A percentile compares a stretch with the other conserved stretches of the same genome.
Conservation (phyloP, 1,140 invertebrate genomes). For the Hypsibius dujardini region DNA sequence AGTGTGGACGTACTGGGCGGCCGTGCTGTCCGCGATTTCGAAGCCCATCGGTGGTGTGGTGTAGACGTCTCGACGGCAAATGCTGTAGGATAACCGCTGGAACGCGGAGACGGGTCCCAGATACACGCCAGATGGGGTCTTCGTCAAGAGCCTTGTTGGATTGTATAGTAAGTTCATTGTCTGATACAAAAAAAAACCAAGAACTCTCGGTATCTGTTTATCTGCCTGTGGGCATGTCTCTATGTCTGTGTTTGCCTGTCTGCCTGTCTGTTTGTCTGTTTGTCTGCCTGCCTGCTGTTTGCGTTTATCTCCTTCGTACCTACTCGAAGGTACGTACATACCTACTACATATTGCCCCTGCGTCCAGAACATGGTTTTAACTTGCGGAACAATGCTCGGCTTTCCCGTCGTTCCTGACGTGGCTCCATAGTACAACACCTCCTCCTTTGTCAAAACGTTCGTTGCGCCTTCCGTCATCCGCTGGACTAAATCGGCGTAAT, state of each 20-base stretch:
- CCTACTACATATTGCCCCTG: too few relatives aligned
- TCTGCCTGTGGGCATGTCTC: too few relatives aligned
- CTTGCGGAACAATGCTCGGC: not conserved
- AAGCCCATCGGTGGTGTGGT: not conserved
- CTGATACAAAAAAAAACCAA: not conserved
- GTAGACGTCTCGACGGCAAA: not conserved
- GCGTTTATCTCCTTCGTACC: too few relatives aligned
- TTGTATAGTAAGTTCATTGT: not conserved
- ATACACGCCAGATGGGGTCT: too few relatives aligned
- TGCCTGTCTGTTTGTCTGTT: too few relatives aligned
- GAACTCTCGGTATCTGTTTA: not conserved
- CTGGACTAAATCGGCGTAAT: not conserved
- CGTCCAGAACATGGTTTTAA: too few relatives aligned
- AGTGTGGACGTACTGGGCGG: not conserved
- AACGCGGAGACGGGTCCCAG: too few relatives aligned
- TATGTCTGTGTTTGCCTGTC: too few relatives aligned
- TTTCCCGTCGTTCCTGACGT: constrained; percentile 1
- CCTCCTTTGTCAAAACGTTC: not conserved
- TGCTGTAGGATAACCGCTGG: not conserved
- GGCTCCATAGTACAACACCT: not conserved
- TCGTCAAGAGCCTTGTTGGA: not conserved
- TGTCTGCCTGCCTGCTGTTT: too few relatives aligned
- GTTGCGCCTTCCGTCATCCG: not conserved
- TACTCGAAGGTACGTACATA: too few relatives aligned
- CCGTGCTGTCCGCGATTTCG: not conserved